Percentiles rank a stretch among this genome's conserved stretches.
phyloP scores from a whole-genome alignment of 2,888 invertebrate species.

The Muschampia plurimacula region DNA sequence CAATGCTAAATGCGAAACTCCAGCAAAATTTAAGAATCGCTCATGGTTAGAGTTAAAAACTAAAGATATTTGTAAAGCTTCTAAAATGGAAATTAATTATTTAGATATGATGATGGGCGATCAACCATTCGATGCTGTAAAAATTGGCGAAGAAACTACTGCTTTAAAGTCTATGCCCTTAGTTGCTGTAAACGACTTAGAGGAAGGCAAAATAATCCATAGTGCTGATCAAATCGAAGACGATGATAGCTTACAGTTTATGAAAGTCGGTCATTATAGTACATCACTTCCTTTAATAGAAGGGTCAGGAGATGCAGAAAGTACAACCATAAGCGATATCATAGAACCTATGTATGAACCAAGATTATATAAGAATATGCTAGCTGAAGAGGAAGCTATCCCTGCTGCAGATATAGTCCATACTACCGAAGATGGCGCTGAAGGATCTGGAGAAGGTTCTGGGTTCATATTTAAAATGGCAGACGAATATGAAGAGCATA shows the following conservation, averaged over 20 bases:
- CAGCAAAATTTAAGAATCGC: conserved; percentile 77
- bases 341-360: conserved; percentile 55
- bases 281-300: conserved; percentile 56
- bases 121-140: conserved; percentile 78
- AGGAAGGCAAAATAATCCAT: conserved; percentile 73
- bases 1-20: conserved; percentile 84
- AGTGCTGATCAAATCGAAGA: conserved; percentile 62
- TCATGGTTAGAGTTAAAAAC: conserved; percentile 86
- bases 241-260: conserved; percentile 72
- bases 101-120: conserved; percentile 88
- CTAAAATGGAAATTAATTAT: conserved; percentile 64
- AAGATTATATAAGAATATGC: conserved; percentile 52
- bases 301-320: conserved; percentile 71
- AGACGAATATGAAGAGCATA: conserved; percentile 48
- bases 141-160: conserved; percentile 68
- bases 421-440: conserved; percentile 65
- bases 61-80: conserved; percentile 80
- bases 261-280: conserved; percentile 65
- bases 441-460: conserved; percentile 77
- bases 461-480: conserved; percentile 52
- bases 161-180: conserved; percentile 73
- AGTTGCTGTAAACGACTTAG: conserved; percentile 68
- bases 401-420: conserved; percentile 54
- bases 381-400: conserved; percentile 60
- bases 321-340: conserved; percentile 74